Conservation (phyloP, 1,140 invertebrate genomes). For the Tenebrio molitor region DNA sequence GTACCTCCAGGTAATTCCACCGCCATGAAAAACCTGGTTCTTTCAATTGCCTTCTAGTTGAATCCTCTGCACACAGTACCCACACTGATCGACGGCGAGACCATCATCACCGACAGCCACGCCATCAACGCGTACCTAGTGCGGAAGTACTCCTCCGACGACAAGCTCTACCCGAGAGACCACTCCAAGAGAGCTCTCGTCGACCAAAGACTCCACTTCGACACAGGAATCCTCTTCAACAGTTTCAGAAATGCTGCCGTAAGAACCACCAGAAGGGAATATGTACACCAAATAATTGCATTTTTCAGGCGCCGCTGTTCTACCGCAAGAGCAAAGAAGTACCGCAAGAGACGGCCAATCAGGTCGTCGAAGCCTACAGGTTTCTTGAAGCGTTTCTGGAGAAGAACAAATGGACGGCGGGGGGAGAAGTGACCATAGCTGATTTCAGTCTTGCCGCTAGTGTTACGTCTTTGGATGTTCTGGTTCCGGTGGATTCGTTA, state of each 20-base stretch:
- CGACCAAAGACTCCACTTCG: conserved; percentile 70
- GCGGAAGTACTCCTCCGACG: conserved; percentile 70
- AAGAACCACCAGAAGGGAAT: too few species aligned
- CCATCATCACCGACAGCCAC: conserved; percentile 63
- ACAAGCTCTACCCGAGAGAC: conserved; percentile 73
- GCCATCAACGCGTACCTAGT: conserved; percentile 72
- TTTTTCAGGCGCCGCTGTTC: not conserved
- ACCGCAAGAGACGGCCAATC: not conserved
- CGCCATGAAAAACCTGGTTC: not conserved
- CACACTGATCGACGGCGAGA: conserved; percentile 73
- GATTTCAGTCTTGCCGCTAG: conserved; percentile 65
- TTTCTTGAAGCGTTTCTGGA: conserved; percentile 52
- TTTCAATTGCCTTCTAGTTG: conserved; percentile 60
- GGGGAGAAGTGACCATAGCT: conserved; percentile 69
- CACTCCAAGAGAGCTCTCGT: conserved; percentile 69
- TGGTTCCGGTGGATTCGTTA: conserved; percentile 55
- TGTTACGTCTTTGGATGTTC: conserved; percentile 63
- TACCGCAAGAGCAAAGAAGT: not conserved
- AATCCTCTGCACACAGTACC: conserved; percentile 80
- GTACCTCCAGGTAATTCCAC: conserved; percentile 27
- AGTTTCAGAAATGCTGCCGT: not conserved
- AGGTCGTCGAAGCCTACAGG: conserved; percentile 39
- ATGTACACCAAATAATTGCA: not conserved
- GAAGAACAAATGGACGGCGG: conserved; percentile 56
- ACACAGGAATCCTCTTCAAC: conserved; percentile 55